Evolutionary conservation across 2,113 vertebrate species (phyloP).

Genomic region (Vanacampus margaritifer): DNA sequence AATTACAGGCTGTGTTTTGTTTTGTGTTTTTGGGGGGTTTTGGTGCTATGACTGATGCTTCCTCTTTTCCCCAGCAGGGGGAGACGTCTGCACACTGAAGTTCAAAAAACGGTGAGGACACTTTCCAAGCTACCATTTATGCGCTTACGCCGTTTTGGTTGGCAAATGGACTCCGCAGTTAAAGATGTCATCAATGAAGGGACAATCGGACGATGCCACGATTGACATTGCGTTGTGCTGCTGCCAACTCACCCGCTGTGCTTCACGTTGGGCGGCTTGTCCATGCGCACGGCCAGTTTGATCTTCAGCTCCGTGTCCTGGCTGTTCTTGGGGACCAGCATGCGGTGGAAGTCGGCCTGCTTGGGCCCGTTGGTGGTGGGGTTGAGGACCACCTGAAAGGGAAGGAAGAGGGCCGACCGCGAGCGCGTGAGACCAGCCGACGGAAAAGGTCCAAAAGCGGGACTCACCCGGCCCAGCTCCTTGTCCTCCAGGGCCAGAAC

Average conservation of each 20-base stretch:
- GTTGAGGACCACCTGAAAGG: slow-evolving; percentile 82
- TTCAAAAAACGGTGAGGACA: too few relatives aligned
- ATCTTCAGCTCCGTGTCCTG: slow-evolving; percentile 91
- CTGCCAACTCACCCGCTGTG: slow-evolving; percentile 96
- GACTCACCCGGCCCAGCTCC: slow-evolving; percentile 87
- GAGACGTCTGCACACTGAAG: neutral
- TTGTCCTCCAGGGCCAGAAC: slow-evolving; percentile 97
- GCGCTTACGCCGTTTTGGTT: too few relatives aligned
- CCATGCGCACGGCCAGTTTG: slow-evolving; percentile 92
- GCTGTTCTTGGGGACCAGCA: slow-evolving; percentile 92
- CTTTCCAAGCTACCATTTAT: too few relatives aligned
- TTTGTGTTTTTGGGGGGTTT: too few relatives aligned
- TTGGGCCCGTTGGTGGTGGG: slow-evolving; percentile 91
- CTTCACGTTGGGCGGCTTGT: slow-evolving; percentile 97
- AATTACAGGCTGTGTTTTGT: too few relatives aligned
- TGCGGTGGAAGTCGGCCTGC: slow-evolving; percentile 86
- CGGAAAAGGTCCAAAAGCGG: too few relatives aligned
- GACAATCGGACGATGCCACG: too few relatives aligned
- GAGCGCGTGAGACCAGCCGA: neutral
- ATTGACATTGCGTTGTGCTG: too few relatives aligned
- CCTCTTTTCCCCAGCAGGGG: slow-evolving; percentile 18
- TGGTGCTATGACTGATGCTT: too few relatives aligned
- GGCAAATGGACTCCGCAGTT: too few relatives aligned
- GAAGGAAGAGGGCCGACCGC: neutral
- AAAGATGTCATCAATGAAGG: too few relatives aligned